These are phyloP conservation scores for Embidobia sp. DNA, from an alignment of 2,888 invertebrate genomes.

Conservation along the genomic window DNA sequence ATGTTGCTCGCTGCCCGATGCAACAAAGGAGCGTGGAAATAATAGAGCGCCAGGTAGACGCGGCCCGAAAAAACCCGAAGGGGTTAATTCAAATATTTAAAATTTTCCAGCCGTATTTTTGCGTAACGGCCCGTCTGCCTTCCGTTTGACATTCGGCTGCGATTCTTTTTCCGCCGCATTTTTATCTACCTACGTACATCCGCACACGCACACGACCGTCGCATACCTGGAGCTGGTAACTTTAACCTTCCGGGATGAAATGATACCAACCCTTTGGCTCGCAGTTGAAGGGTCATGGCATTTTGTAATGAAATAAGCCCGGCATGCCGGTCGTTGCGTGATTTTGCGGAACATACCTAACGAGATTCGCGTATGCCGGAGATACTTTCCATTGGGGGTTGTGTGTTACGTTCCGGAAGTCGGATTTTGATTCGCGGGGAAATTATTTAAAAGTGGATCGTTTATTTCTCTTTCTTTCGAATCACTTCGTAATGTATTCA, in stretches of 20 bases:
- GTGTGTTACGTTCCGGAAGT: conserved; percentile 13
- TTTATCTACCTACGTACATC: conserved; percentile 39
- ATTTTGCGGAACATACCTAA: conserved; percentile 54
- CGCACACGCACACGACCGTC: conserved; percentile 16
- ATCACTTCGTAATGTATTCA: no score
- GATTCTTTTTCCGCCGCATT: conserved; percentile 44
- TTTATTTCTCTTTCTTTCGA: background rate
- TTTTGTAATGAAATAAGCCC: conserved; percentile 71
- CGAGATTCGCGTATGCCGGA: conserved; percentile 45
- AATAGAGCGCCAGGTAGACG: conserved; percentile 71
- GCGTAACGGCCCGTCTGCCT: conserved; percentile 74
- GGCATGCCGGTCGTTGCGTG: conserved; percentile 66
- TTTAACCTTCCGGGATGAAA: conserved; percentile 72
- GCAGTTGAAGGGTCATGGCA: conserved; percentile 71
- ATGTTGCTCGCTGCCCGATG: conserved; percentile 80
- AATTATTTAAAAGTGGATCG: background rate
- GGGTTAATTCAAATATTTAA: conserved; percentile 81
- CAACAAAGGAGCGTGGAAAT: conserved; percentile 77
- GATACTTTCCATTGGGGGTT: conserved; percentile 34
- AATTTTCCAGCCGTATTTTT: conserved; percentile 78
- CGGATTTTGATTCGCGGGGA: conserved; percentile 16
- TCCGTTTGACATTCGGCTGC: conserved; percentile 44
- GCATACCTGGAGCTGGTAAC: conserved; percentile 75
- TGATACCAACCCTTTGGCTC: conserved; percentile 70
- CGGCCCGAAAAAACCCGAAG: conserved; percentile 65